Base-by-base conservation (phyloP, 1,140 invertebrate genomes). In the Leptinotarsa defecta region DNA sequence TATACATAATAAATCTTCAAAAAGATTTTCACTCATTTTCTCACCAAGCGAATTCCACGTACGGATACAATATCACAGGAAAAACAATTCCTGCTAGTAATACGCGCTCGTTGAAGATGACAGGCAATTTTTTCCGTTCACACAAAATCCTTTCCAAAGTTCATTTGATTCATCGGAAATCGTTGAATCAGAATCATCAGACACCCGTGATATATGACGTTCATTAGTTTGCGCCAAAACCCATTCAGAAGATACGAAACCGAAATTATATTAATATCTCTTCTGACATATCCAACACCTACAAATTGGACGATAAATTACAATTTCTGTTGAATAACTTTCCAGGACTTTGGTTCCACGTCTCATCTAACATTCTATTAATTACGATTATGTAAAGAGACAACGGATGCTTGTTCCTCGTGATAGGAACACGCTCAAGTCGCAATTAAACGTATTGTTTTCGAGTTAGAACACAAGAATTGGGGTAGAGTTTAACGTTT, bases 291-390 rank as follows among this genome's bases (percentile, higher is more conserved):
- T 57, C 52, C 52, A n/a, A 57, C 52, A 57, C n/a, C 52, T 57
- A 57, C 52, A 57, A 57, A 57, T 57, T 57, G 52, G 52, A 57
- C 52, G 52, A 57, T 57, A 57, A 57, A 57, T 57, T 57, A 57
- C 52, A 57, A 43, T 57, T 57, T 57, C 52, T 57, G 52, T 57
- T 57, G 52, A 57, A 19, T 57, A 57, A 57, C 52, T 57, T 57
- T 57, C 52, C 52, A 57, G 52, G 52, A 57, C 52, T 19, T 57
- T 15, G 52, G 52, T 57, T 57, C 52, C 15, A 17, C 52, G 52
- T 43, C 34, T 8, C 34, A 43, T 43, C 52, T 57, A 57, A 57
- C 52, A 19, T 17, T 17, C 52, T 57, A 57, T 57, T 57, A 57
- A 57, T 57, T 57, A 57, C n/a, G 4, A 19, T 19, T 57, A 57